Percentiles rank a stretch among this genome's conserved stretches.
Conservation (phyloP, 2,797 vertebrate genomes). For the Pempheris klunzingeri region DNA sequence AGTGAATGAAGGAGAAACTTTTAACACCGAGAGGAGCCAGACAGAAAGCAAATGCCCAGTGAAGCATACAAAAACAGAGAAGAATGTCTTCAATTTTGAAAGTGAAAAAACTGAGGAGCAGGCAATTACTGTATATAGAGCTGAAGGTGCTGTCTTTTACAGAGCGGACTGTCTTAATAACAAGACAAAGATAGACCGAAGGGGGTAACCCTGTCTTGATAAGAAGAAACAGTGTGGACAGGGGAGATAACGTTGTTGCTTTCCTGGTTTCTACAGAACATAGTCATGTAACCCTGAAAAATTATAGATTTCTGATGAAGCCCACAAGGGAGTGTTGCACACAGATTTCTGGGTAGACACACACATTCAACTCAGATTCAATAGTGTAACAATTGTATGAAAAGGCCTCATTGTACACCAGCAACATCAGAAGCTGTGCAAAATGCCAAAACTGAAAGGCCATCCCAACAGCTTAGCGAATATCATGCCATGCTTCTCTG, state of each 20-base stretch:
- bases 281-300: conserved; percentile 30
- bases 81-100: conserved; percentile 43
- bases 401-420: conserved; percentile 53
- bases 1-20: conserved; percentile 36
- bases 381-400: conserved; percentile 33
- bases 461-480: conserved; percentile 50
- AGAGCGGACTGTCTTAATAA: neutral
- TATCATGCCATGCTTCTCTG: conserved; percentile 36
- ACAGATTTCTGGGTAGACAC: conserved; percentile 18
- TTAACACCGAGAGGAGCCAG: conserved; percentile 9
- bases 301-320: conserved; percentile 14
- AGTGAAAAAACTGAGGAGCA: conserved; percentile 42
- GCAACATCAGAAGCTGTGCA: conserved; percentile 32
- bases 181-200: conserved; percentile 24
- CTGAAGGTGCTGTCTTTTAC: conserved; percentile 4
- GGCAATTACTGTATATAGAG: neutral
- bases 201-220: conserved; percentile 13
- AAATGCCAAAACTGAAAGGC: conserved; percentile 56
- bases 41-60: conserved; percentile 62
- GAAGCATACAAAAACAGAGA: conserved; percentile 58
- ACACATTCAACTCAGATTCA: conserved; percentile 32
- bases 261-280: conserved; percentile 33
- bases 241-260: conserved; percentile 31
- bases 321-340: conserved; percentile 2
- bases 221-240: conserved; percentile 17